Base-by-base conservation (phyloP, 2,888 invertebrate genomes). In the Mycalesis mineus region DNA sequence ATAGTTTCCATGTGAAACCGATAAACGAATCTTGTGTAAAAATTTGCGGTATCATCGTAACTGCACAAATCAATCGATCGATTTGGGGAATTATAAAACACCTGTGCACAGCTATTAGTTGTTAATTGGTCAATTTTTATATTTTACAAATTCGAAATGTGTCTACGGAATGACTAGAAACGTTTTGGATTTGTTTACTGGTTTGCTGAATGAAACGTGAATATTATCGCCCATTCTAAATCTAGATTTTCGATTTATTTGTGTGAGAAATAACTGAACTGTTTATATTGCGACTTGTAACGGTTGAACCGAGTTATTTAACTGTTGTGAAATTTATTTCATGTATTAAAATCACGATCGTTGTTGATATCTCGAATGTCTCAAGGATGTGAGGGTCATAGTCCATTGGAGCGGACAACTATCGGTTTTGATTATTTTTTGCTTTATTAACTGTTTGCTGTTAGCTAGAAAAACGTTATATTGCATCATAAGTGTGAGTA, bases 1-100 rank as follows among this genome's bases (percentile, higher is more conserved):
- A 75, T 76, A 75, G 78, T 81, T 76, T 79, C 77, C 77, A 80
- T 79, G 82, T 80, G 82, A 82, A 84, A 81, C 77, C 74, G 72
- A 69, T 75, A 68, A 72, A 71, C 71, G 66, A 70, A 47, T 65
- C 68, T 67, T 74, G 76, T 81, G 82, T 80, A 78, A 82, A 81
- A 75, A 73, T 68, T 67, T 67, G 67, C 66, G 63, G 67, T 68
- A 65, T 70, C 64, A 68, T 70, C 63, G 66, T 75, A 68, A 67
- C 67, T 65, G 65, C 70, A 64, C 60, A 68, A 60, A 55, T 66
- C 65, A 64, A 62, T 70, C 71, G 68, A 71, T 67, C 67, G 69
- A 74, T 75, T 76, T 73, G 62, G 69, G 66, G 66, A 73, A 71
- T 70, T 69, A 65, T 66, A 65, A 64, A 70, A 68, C 67, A 69